Evolutionary conservation across 1,140 invertebrate genomes (phyloP), one percentile per base, ranked within the genome.

Genomic region (Drosophila sp.): DNA sequence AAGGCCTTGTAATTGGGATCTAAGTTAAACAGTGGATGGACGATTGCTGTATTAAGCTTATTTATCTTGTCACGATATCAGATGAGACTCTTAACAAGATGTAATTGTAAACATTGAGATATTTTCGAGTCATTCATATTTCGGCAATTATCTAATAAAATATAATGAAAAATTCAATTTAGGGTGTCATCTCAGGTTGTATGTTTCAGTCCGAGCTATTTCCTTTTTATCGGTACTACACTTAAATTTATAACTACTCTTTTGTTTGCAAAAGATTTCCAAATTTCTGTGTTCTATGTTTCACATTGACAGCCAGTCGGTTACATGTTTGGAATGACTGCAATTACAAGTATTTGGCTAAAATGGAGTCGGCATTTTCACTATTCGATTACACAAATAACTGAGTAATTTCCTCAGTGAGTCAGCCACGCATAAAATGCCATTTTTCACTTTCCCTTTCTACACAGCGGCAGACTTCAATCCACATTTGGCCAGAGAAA

Each of bases 401-500:
- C 82, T 87, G 72, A 76, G 83, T 89, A 89, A 89, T 89, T 89
- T 89, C 63, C 83, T 64, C 50, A 67, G 69, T 59, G 80, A 78
- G 54, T 50, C 83, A 83, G 79, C 72, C 72, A 82, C 79, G 79
- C 79, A 89, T 89, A 64, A 83, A 89, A 74, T 72, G 83, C 83
- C 74, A 89, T 89, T 89, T 83, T 89, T 89, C 79, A 89, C 83
- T 89, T 83, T 89, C 83, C 79, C 83, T 87, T 82, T 87, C 57
- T 57, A 38, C 51, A 64, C 51, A 34, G 72, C 72, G 72, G 67
- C 67, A 27, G 32, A 76, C 53, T 59, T 76, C 53, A 72, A 64
- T 59, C 2, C 48, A 45, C 46, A 67, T 21, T 36, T 8, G 48
- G 13, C 8, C 2, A 34, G 5, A 45, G 11, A 54, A 6, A 21